phyloP scores from a whole-genome alignment of 2,888 invertebrate genomes.

The Andrena camellia region DNA sequence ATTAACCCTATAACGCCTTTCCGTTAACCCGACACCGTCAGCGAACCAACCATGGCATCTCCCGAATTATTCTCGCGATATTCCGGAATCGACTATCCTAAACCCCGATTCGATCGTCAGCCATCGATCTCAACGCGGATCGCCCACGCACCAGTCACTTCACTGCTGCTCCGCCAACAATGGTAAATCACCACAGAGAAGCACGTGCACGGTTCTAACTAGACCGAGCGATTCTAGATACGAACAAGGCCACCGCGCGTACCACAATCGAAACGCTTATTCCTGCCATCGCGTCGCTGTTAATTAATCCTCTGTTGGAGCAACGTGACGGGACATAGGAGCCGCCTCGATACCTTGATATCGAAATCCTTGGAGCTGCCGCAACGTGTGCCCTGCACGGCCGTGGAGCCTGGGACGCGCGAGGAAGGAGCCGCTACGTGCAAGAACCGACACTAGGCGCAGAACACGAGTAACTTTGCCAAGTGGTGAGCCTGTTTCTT shows the following conservation, averaged over 20 bases:
- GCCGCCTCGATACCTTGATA: conserved; percentile 27
- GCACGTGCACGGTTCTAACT: conserved; percentile 12
- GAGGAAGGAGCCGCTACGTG: conserved; percentile 10
- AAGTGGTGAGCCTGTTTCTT: conserved; percentile 64
- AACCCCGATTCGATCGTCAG: too few species aligned
- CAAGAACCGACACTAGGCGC: conserved; percentile 61
- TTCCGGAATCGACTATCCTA: too few species aligned
- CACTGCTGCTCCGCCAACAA: conserved; percentile 15
- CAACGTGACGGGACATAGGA: too few species aligned
- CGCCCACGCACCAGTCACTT: background rate
- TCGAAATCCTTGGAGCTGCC: conserved; percentile 27
- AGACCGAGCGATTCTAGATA: background rate
- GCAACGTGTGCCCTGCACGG: conserved; percentile 11
- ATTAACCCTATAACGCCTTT: background rate
- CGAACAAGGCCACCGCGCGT: conserved; percentile 17
- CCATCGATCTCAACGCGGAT: background rate
- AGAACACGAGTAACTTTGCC: conserved; percentile 66
- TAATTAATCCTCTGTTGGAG: too few species aligned
- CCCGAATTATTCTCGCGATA: too few species aligned
- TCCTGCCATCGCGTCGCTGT: background rate
- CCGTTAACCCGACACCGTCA: background rate
- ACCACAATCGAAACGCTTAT: background rate
- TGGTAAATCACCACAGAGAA: conserved; percentile 6
- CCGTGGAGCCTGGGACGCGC: conserved; percentile 18
- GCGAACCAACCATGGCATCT: too few species aligned